These are phyloP conservation scores for Trichomalopsis sarcophagae DNA, from an alignment of 1,140 invertebrate species.

Conservation along the genomic window DNA sequence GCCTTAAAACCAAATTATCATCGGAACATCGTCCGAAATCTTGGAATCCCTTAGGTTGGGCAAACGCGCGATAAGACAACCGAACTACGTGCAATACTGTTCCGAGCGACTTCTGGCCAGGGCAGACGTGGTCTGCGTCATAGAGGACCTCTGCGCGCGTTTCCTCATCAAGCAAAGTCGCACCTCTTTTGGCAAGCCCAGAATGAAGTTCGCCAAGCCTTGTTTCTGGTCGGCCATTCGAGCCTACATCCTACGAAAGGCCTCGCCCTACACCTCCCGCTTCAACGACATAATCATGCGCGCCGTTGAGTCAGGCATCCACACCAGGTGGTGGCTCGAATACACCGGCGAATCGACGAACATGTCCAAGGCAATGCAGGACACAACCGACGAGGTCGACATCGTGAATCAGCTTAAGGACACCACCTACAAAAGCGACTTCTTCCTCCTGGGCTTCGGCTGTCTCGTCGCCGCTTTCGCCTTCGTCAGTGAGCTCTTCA, in stretches of 20 bases:
- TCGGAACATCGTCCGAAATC: too few relatives aligned
- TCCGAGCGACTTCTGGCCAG: not conserved
- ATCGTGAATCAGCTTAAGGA: not conserved
- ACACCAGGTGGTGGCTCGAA: not conserved
- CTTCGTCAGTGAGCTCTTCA: not conserved
- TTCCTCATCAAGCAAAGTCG: not conserved
- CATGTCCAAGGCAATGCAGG: not conserved
- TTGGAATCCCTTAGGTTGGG: not conserved
- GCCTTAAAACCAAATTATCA: too few relatives aligned
- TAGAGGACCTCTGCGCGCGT: not conserved
- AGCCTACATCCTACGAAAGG: not conserved
- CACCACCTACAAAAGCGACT: not conserved
- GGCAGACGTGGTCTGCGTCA: constrained; percentile 7
- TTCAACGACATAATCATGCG: constrained; percentile 6
- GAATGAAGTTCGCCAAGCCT: constrained; percentile 9
- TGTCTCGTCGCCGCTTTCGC: not conserved
- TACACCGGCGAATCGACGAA: not conserved
- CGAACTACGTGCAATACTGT: constrained; percentile 16
- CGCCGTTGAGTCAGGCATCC: not conserved
- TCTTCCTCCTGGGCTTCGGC: not conserved
- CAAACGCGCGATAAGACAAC: not conserved
- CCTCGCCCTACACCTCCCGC: constrained; percentile 22
- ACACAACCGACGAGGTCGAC: not conserved
- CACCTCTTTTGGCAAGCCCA: too few relatives aligned
- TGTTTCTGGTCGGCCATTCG: constrained; percentile 10